Base-by-base conservation (phyloP, 1,140 invertebrate genomes). In the Drosophila nannoptera region DNA sequence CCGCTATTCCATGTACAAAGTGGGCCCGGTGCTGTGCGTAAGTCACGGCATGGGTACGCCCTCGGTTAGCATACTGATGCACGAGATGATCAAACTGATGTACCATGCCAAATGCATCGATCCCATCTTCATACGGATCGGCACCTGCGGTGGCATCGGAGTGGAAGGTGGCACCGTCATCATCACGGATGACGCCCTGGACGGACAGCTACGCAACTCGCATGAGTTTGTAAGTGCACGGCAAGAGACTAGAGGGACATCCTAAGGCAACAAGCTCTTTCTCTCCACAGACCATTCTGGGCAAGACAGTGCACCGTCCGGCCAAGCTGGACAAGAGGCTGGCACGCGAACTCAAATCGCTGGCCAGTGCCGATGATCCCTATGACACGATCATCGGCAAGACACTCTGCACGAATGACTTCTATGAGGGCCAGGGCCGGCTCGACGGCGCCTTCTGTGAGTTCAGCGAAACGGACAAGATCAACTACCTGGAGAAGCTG, bases 401-500 rank as follows among this genome's bases (percentile, higher is more conserved):
- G 89, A 99, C 98, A 0, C 95, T 99, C 92, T 99, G 97, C 89
- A 96, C 97, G 5, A 94, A 97, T 77, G 98, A 99, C 90, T 99
- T 99, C 90, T 99, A 99, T 90, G 98, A 99, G 93, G 97, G 94
- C 7, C 97, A 99, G 91, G 98, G 95, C 4, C 93, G 98, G 61
- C 90, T 99, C 62, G 98, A 99, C 89, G 98, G 98, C 2, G 97
- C 97, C 5, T 99, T 99, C 90, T 99, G 98, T 90, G 96, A 98
- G 62, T 99, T 96, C 90, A 94, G 92, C 2, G 94, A 97, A 88
- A 90, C 92, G 1, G 97, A 99, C 48, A 98, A 98, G 90, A 93
- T 97, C 92, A 93, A 94, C 11, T 99, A 97, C 83, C 90, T 99
- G 56, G 91, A 93, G 36, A 92, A 93, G 65, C 87, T 99, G 53